phyloP scores from a whole-genome alignment of 37 sponge, comb jelly and placozoan species.

The Aphrocallistes beatrix region DNA sequence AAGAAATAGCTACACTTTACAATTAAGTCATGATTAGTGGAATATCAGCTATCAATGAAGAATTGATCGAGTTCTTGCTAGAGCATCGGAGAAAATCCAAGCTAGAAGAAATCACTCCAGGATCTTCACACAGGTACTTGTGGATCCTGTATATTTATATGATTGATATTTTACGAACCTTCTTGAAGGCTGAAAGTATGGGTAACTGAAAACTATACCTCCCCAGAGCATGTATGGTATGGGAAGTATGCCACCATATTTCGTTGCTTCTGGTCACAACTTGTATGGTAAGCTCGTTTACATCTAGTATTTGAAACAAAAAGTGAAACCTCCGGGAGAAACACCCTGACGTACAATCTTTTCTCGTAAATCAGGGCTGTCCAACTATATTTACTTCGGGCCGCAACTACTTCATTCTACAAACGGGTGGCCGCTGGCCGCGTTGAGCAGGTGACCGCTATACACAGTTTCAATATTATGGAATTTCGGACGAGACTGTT shows the following conservation, averaged over 20 bases:
- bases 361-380: no score
- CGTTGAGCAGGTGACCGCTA: no score
- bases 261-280: no score
- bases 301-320: conserved; percentile 14
- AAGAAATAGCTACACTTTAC: background rate
- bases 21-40: background rate
- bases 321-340: background rate
- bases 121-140: background rate
- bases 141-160: conserved; percentile 20
- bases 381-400: no score
- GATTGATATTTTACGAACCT: conserved; percentile 19
- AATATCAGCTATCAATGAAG: background rate
- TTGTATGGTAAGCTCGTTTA: background rate
- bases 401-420: no score
- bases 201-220: conserved; percentile 1
- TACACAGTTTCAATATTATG: no score
- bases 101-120: background rate
- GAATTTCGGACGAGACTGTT: no score
- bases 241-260: no score
- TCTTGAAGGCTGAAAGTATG: conserved; percentile 6
- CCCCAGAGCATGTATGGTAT: background rate
- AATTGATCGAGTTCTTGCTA: background rate
- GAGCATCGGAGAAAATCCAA: background rate
- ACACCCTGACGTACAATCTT: conserved; percentile 24
- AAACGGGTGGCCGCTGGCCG: no score